Conservation (phyloP, 2,113 vertebrate genomes). For the Seriola aureovittata region DNA sequence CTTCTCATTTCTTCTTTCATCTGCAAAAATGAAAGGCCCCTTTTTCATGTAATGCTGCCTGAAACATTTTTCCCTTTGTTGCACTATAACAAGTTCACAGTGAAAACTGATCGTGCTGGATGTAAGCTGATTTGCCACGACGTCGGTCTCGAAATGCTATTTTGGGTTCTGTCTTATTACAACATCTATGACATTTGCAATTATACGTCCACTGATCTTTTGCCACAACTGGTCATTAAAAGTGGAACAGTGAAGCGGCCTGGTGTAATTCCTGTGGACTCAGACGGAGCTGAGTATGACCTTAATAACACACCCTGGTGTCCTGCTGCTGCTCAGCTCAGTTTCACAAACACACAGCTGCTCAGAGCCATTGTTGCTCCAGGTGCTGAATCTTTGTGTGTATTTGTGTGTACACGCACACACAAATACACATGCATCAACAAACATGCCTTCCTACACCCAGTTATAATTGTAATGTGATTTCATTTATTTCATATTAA, state of each 20-base stretch:
- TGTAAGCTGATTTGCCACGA: conserved; percentile 21
- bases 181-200: conserved; percentile 72
- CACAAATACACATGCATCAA: conserved; percentile 50
- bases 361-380: conserved; percentile 72
- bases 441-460: conserved; percentile 43
- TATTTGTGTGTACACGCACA: conserved; percentile 25
- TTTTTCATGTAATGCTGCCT: conserved; percentile 20
- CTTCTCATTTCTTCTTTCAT: conserved; percentile 9
- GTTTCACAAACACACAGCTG: conserved; percentile 76
- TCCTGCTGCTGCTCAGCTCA: conserved; percentile 71
- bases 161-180: conserved; percentile 63
- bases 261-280: conserved; percentile 67
- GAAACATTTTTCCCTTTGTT: conserved; percentile 29
- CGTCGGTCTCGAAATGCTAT: conserved; percentile 47
- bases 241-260: conserved; percentile 47
- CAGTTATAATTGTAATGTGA: background rate
- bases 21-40: conserved; percentile 18
- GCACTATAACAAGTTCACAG: conserved; percentile 40
- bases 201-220: conserved; percentile 71
- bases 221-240: conserved; percentile 72
- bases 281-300: conserved; percentile 66
- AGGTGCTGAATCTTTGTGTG: conserved; percentile 63
- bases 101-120: conserved; percentile 38
- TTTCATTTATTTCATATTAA: background rate
- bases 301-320: conserved; percentile 76